Evolutionary conservation across 2,888 invertebrate genomes (phyloP).

Genomic region (Conistra vaccinii): DNA sequence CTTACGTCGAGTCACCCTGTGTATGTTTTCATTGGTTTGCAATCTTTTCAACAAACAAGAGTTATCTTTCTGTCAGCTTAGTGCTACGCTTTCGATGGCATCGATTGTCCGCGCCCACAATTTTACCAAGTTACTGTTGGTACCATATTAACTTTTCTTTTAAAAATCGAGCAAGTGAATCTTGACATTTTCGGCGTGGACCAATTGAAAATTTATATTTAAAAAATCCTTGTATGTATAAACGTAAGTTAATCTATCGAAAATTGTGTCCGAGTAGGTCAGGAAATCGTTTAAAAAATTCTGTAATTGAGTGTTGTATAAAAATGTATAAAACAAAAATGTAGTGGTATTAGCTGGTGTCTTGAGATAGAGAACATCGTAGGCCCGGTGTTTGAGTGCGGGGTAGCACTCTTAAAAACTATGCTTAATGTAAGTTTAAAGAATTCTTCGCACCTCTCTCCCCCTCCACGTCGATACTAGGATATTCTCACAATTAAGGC

Average conservation of each 20-base stretch:
- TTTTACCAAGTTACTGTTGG: constrained; percentile 51
- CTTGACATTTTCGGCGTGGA: constrained; percentile 72
- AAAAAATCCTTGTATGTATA: constrained; percentile 58
- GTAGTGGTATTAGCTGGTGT: constrained; percentile 45
- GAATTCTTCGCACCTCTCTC: neutral
- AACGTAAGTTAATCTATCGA: constrained; percentile 57
- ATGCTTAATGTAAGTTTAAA: neutral
- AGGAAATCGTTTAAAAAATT: constrained; percentile 38
- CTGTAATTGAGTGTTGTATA: constrained; percentile 62
- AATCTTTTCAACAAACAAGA: constrained; percentile 37
- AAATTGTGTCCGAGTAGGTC: constrained; percentile 57
- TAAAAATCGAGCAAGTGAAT: constrained; percentile 44
- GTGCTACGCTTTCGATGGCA: constrained; percentile 41
- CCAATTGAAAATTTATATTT: constrained; percentile 64
- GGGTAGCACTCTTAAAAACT: neutral
- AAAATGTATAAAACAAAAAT: constrained; percentile 66
- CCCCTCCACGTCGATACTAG: neutral
- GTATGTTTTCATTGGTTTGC: constrained; percentile 38
- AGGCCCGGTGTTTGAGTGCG: neutral
- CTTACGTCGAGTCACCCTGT: constrained; percentile 37
- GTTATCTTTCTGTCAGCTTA: constrained; percentile 25
- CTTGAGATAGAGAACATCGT: constrained; percentile 27
- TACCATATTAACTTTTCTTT: constrained; percentile 42
- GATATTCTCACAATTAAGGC: constrained; percentile 28
- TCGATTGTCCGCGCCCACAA: constrained; percentile 66